Conservation (phyloP, 2,113 vertebrate species). For the Varanus komodoensis region DNA sequence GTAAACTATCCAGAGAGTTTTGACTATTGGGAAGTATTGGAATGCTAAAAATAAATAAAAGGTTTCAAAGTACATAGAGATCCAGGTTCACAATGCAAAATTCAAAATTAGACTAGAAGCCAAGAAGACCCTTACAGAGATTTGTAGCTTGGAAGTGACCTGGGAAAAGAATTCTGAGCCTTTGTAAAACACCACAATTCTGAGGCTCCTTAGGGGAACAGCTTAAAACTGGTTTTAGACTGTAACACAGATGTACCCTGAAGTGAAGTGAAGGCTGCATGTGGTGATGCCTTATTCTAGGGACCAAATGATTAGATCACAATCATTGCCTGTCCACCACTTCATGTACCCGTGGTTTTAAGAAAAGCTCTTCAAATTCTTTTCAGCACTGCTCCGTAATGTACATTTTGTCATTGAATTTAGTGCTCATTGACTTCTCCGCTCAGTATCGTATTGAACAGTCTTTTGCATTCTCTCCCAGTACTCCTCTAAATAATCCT, state of each 20-base stretch:
- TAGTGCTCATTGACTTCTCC: slow-evolving; percentile 22
- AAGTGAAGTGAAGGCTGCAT: not conserved
- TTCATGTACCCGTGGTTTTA: not conserved
- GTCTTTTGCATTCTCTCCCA: not conserved
- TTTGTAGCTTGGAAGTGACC: not conserved
- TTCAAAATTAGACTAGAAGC: too few relatives aligned
- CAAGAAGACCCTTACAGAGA: not conserved
- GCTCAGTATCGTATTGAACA: slow-evolving; percentile 21
- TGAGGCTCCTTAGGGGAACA: not conserved
- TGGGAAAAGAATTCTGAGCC: not conserved
- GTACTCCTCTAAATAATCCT: slow-evolving; percentile 36
- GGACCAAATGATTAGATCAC: not conserved
- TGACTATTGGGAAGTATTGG: too few relatives aligned
- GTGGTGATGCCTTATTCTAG: not conserved
- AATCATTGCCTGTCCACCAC: not conserved
- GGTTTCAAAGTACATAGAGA: too few relatives aligned
- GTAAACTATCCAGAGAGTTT: too few relatives aligned
- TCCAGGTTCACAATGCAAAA: too few relatives aligned
- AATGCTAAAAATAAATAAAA: too few relatives aligned
- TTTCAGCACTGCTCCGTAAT: not conserved
- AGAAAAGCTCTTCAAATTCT: slow-evolving; percentile 28
- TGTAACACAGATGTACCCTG: not conserved
- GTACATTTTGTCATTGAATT: slow-evolving; percentile 18
- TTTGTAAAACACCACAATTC: not conserved
- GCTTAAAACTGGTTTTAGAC: not conserved